Evolutionary conservation across 2,113 vertebrate species (phyloP).

Genomic region (Cinclus mexicanus): DNA sequence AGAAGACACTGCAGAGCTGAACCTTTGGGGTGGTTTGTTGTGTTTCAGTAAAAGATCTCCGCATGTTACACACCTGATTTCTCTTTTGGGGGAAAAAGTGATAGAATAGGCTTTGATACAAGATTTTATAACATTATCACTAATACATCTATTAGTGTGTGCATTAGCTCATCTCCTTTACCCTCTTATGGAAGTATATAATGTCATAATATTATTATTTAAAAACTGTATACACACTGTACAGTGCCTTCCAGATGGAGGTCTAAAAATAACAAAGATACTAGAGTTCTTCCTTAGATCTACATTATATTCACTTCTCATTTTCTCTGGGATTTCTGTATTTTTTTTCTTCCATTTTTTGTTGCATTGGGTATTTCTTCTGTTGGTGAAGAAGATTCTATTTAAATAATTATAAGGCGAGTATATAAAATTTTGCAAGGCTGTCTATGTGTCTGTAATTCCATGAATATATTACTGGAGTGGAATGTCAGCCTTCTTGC

Average conservation of each 20-base stretch:
- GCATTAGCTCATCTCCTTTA: background rate
- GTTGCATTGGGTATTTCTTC: background rate
- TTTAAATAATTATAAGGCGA: background rate
- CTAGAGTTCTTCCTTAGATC: background rate
- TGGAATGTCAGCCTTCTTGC: background rate
- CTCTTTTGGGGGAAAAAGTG: background rate
- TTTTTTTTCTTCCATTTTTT: background rate
- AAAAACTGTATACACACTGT: background rate
- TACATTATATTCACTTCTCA: background rate
- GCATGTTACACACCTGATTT: background rate
- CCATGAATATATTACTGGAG: background rate
- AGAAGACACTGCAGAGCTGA: background rate
- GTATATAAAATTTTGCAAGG: background rate
- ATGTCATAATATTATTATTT: background rate
- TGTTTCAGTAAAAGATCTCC: background rate
- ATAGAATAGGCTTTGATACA: background rate
- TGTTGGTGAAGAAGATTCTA: background rate
- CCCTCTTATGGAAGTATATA: background rate
- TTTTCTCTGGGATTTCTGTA: background rate
- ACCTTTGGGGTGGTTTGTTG: background rate
- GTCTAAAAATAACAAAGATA: background rate
- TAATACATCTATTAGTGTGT: background rate
- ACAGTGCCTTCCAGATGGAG: background rate
- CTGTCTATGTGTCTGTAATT: background rate
- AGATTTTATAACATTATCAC: background rate